A percentile compares a stretch with the other conserved stretches of the same genome.
Conservation (phyloP, 1,140 invertebrate species). For the Leptopilina clavipes region DNA sequence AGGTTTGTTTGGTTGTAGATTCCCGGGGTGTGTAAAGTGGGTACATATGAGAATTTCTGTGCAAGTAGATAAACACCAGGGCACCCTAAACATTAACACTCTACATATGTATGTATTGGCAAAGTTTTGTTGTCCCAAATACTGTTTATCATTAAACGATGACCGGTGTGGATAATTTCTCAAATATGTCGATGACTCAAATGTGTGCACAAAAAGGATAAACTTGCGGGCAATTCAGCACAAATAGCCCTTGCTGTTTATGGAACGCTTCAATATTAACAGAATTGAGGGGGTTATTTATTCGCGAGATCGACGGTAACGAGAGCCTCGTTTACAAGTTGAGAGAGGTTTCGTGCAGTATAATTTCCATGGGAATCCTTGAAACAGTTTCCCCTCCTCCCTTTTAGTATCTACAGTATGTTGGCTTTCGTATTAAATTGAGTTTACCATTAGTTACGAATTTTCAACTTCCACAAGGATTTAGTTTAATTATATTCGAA, state of each 20-base stretch:
- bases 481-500: not conserved
- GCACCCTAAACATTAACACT: not conserved
- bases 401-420: not conserved
- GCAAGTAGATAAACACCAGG: not conserved
- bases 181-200: not conserved
- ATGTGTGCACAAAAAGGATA: not conserved
- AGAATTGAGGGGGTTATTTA: conserved; percentile 21
- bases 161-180: not conserved
- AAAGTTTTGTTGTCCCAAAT: not conserved
- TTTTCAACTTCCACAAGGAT: not conserved
- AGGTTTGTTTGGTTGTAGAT: too few relatives aligned
- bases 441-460: conserved; percentile 5
- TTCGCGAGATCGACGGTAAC: conserved; percentile 23
- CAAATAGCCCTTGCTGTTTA: conserved; percentile 14
- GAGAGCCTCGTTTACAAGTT: conserved; percentile 8
- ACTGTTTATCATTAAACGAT: not conserved
- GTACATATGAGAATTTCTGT: not conserved
- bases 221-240: not conserved
- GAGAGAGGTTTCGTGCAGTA: not conserved
- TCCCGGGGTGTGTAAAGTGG: not conserved
- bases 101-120: not conserved
- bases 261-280: not conserved
- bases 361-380: conserved; percentile 23
- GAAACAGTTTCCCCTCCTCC: not conserved
- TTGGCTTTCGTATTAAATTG: conserved; percentile 2